These are phyloP conservation scores for Corythoichthys intestinalis DNA, from an alignment of 2,113 vertebrate genomes.

Conservation along the genomic window DNA sequence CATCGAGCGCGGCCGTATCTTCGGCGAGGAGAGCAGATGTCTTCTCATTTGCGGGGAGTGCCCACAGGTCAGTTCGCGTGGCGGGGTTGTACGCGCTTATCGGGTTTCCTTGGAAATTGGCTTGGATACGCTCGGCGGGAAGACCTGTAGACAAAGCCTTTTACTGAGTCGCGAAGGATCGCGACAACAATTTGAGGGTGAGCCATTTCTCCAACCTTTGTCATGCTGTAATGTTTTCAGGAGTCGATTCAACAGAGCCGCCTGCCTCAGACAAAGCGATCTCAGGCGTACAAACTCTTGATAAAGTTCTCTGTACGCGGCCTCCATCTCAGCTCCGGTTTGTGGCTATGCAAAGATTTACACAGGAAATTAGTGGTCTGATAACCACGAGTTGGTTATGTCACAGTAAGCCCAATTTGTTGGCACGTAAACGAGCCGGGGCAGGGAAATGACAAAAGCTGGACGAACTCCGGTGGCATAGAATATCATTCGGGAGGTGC, in stretches of 20 bases:
- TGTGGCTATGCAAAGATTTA: slow-evolving; percentile 10
- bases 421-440: too few species aligned
- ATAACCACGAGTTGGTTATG: neutral
- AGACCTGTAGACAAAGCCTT: slow-evolving; percentile 36
- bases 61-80: neutral
- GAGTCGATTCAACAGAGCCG: slow-evolving; percentile 73
- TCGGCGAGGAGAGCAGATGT: slow-evolving; percentile 38
- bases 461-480: too few species aligned
- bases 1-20: slow-evolving; percentile 36
- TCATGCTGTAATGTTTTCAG: slow-evolving; percentile 49
- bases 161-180: neutral
- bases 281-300: slow-evolving; percentile 71
- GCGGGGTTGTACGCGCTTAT: neutral
- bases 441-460: too few species aligned
- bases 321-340: slow-evolving; percentile 66
- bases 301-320: slow-evolving; percentile 71
- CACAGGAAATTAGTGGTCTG: neutral
- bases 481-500: too few species aligned
- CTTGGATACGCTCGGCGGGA: slow-evolving; percentile 43
- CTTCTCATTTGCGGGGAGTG: slow-evolving; percentile 1
- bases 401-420: too few species aligned
- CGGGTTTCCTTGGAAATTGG: slow-evolving; percentile 5
- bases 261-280: slow-evolving; percentile 75
- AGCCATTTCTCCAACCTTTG: slow-evolving; percentile 42
- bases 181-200: neutral